phyloP scores from a whole-genome alignment of 2,797 vertebrate species.

The Falco berigora region DNA sequence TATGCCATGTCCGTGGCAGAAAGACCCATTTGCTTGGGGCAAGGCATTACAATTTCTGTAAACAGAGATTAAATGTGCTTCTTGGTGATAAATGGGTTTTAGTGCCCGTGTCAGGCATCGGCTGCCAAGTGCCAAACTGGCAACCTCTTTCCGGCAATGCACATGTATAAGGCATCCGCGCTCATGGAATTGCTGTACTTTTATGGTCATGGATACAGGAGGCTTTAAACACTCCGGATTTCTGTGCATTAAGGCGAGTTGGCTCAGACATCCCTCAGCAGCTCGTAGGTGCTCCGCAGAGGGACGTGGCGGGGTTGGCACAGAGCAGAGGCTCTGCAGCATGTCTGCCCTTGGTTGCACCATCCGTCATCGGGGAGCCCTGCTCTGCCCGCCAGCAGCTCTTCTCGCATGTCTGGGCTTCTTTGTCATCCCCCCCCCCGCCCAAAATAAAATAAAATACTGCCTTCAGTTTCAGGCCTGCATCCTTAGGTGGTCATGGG shows the following conservation, averaged over 20 bases:
- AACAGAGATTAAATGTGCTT: not conserved
- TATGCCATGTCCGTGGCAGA: not conserved
- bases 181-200: not conserved
- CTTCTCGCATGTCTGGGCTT: not conserved
- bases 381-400: rapidly evolving
- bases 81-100: conserved; percentile 24
- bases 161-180: not conserved
- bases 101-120: not conserved
- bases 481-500: not conserved
- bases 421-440: not conserved
- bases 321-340: not conserved
- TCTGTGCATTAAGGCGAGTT: not conserved
- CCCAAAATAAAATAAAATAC: not conserved
- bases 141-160: not conserved
- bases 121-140: conserved; percentile 26
- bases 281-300: not conserved
- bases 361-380: not conserved
- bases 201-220: conserved; percentile 21
- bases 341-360: not conserved
- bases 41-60: not conserved
- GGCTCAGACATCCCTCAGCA: not conserved
- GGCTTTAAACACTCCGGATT: not conserved
- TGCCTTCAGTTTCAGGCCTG: not conserved
- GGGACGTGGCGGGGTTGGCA: not conserved
- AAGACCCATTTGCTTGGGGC: not conserved